Conservation (phyloP, 1,140 invertebrate genomes). For the Cherax quadricarinatus region DNA sequence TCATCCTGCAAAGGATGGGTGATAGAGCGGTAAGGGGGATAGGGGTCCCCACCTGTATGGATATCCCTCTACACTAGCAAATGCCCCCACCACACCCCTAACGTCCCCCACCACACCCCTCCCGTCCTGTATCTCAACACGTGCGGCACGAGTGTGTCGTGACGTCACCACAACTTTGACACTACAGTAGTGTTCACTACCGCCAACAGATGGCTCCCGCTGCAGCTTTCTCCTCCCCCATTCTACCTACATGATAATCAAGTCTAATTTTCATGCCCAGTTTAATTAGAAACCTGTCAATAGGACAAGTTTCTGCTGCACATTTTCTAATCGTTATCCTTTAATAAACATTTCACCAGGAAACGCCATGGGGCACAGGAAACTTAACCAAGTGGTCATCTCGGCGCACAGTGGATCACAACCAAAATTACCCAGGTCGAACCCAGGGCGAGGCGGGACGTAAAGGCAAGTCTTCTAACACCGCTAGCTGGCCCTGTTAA, state of each 20-base stretch:
- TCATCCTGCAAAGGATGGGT: slow-evolving; percentile 21
- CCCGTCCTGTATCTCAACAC: slow-evolving; percentile 61
- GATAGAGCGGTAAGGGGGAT: neutral
- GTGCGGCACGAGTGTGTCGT: slow-evolving; percentile 58
- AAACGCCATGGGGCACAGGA: neutral
- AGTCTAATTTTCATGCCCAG: slow-evolving; percentile 11
- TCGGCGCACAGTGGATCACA: too few species aligned
- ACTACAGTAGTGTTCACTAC: slow-evolving; percentile 37
- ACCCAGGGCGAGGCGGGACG: too few species aligned
- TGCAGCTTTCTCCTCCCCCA: neutral
- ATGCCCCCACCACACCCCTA: neutral
- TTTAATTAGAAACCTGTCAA: slow-evolving; percentile 13
- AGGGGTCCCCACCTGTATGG: slow-evolving; percentile 19
- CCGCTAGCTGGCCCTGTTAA: too few species aligned
- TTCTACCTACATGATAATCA: neutral
- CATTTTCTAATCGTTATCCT: neutral
- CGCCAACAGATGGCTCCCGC: slow-evolving; percentile 63
- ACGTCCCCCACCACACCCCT: slow-evolving; percentile 1
- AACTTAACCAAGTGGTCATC: too few species aligned
- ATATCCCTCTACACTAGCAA: slow-evolving; percentile 20
- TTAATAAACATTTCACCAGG: neutral
- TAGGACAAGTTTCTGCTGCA: neutral
- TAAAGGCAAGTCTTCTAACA: too few species aligned
- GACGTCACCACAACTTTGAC: slow-evolving; percentile 43
- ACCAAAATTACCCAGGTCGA: too few species aligned